Evolutionary conservation across 2,113 vertebrate species (phyloP), one percentile per base, ranked within the genome.

Genomic region (Neolamprologus devosi): DNA sequence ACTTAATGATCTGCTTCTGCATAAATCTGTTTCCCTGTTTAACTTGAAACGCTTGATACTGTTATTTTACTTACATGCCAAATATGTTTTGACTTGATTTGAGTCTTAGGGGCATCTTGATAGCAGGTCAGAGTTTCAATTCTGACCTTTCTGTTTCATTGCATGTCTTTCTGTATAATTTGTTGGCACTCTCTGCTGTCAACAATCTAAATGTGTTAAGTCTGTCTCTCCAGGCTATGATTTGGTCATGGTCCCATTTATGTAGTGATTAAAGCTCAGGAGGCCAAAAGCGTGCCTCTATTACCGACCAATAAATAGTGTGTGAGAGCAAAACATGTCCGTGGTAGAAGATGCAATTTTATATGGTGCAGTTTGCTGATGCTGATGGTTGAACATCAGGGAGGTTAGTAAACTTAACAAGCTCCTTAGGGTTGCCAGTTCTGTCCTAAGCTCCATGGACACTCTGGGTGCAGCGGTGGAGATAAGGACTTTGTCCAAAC

Each of bases 211-310:
- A 90, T 58, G 47, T 85, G 86, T 75, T 65, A 37, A 87, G 40
- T 79, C 85, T 83, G 42, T 89, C 90, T 78, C 87, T 80, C 81
- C 11, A 54, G 82, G 87, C 78, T 81, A 21, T 82, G 49, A 82
- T 83, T 93, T 85, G 53, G 60, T 93, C 84, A 93, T 16, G 33
- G 82, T 75, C 70, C 54, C 83, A 70, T 82, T 91, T 84, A 82
- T 88, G 81, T 53, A 53, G 51, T 88, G 89, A 90, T 85, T 87
- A 87, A 87, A 79, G 47, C 58, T 88, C 57, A 80, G 63, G 26
- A 80, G 26, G 70, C 85, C 63, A 79, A 84, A 84, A 81, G 30
- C 14, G 11, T 37, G 63, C 85, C 75, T 88, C 82, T 84, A 58
- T 89, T 82, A 85, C 57, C 30, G 35, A 80, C 14, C 17, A 86